Evolutionary conservation across 2,888 invertebrate species (phyloP), one percentile per base, ranked within the genome.

Genomic region (Diplazon laetatorius): DNA sequence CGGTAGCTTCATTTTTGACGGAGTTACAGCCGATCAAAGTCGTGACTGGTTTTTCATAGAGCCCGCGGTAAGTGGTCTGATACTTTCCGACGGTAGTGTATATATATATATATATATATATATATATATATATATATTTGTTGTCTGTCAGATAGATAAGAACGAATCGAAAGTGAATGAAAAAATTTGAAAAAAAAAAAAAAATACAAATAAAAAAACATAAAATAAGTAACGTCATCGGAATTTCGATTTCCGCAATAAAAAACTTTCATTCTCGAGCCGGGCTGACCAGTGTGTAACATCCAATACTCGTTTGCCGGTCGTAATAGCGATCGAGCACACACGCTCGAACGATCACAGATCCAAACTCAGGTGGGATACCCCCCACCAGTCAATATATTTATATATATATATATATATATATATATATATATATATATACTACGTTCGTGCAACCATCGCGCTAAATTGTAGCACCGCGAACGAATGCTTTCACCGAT

Each of bases 401-500:
- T n/a, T n/a, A n/a, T n/a, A n/a, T n/a, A n/a, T n/a, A n/a, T n/a
- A n/a, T n/a, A n/a, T n/a, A n/a, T n/a, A n/a, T n/a, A n/a, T n/a
- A n/a, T n/a, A n/a, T n/a, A n/a, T n/a, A n/a, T n/a, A n/a, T n/a
- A n/a, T n/a, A n/a, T n/a, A n/a, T n/a, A n/a, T n/a, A n/a, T 37
- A 48, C 5, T 48, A 25, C 25, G 22, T 25, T 44, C 30, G 39
- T 48, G 35, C 35, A 63, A 48, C 18, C 9, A 57, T 25, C 52
- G 66, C 62, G 46, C 9, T 30, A 30, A 68, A 50, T 65, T 18
- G 35, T n/a, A 52, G 14, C 22, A 20, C 39, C n/a, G 16, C 52
- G 52, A 71, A 37, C 69, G 73, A 73, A 73, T 77, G 77, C 73
- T 77, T 77, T 77, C 77, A 77, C 73, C 73, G 59, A n/a, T 74